phyloP scores from a whole-genome alignment of 2,888 invertebrate species.

The Drosophila emarginata region DNA sequence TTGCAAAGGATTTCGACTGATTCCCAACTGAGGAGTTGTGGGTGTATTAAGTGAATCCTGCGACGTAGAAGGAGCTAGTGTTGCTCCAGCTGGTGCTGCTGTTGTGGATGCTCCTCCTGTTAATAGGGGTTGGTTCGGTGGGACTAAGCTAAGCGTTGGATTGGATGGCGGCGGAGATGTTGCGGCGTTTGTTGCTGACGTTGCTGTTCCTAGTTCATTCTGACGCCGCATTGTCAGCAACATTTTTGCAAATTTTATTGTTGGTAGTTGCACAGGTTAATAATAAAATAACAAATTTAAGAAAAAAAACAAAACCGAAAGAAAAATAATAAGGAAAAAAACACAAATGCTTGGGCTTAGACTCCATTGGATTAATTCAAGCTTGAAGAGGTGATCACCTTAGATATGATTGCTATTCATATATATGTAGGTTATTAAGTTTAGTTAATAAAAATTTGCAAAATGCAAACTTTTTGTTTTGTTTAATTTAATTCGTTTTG shows the following conservation, averaged over 20 bases:
- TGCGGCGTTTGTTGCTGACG: constrained; percentile 10
- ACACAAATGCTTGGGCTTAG: constrained; percentile 42
- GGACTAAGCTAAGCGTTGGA: constrained; percentile 32
- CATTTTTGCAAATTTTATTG: constrained; percentile 75
- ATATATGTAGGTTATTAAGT: constrained; percentile 21
- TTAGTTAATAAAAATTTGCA: no score
- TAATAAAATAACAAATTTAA: constrained; percentile 20
- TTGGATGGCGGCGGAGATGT: constrained; percentile 22
- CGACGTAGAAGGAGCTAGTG: constrained; percentile 20
- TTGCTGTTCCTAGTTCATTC: constrained; percentile 84
- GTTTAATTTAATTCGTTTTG: constrained; percentile 9
- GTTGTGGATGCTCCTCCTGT: background rate
- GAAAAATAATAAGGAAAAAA: constrained; percentile 49
- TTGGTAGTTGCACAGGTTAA: constrained; percentile 31
- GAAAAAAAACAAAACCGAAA: constrained; percentile 42
- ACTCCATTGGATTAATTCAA: constrained; percentile 65
- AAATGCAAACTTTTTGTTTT: constrained; percentile 16
- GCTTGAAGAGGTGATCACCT: constrained; percentile 1
- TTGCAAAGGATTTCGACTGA: constrained; percentile 65
- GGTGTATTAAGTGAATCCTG: constrained; percentile 78
- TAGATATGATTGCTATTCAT: constrained; percentile 1
- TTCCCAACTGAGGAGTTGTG: constrained; percentile 73
- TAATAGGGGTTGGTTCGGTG: background rate
- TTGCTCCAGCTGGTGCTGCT: constrained; percentile 12
- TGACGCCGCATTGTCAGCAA: constrained; percentile 90